Evolutionary conservation across 2,113 vertebrate genomes (phyloP).

Genomic region (Benitochromis conjunctus): DNA sequence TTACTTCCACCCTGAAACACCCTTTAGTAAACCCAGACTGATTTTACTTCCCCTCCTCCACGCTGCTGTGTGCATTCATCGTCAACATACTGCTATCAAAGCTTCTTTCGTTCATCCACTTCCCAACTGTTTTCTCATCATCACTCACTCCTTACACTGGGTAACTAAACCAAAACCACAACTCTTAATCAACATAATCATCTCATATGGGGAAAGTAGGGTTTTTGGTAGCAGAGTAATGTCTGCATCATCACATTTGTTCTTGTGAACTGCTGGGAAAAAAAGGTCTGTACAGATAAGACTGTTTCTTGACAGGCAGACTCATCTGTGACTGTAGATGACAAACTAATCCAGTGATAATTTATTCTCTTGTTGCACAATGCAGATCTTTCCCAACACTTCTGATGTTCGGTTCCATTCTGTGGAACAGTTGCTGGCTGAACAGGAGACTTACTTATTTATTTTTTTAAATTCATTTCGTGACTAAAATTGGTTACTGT

Average conservation of each 20-base stretch:
- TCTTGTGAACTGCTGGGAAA: neutral
- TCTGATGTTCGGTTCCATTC: neutral
- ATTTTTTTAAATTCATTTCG: neutral
- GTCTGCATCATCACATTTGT: neutral
- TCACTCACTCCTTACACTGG: neutral
- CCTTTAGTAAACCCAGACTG: neutral
- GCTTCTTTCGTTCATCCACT: neutral
- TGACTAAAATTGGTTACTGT: neutral
- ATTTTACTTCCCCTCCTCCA: conserved; percentile 7
- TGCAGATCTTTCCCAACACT: neutral
- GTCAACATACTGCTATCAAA: neutral
- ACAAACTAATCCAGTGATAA: neutral
- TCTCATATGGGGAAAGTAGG: neutral
- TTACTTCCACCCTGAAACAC: neutral
- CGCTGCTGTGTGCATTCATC: neutral
- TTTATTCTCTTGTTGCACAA: neutral
- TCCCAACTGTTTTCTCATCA: neutral
- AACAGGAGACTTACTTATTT: neutral
- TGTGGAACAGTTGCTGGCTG: neutral
- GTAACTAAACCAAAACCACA: neutral
- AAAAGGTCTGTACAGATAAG: neutral
- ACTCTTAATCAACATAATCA: neutral
- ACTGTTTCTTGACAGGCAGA: neutral
- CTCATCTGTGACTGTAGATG: conserved; percentile 1
- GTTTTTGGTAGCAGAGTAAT: neutral